Evolutionary conservation across 2,797 vertebrate genomes (phyloP).

Genomic region (Heterohyrax brucei): DNA sequence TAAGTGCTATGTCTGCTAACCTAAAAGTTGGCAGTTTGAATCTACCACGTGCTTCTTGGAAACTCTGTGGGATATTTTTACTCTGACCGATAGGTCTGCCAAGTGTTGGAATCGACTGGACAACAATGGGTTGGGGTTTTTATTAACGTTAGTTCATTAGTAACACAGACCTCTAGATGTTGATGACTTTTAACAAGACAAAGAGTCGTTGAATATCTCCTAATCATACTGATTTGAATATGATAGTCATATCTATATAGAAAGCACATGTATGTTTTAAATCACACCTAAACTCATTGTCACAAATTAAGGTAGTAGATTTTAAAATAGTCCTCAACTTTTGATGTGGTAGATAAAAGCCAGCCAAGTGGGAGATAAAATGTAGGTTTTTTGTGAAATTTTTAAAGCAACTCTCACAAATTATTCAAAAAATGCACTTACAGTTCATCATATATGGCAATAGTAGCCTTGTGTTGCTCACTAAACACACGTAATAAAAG

Average conservation of each 20-base stretch:
- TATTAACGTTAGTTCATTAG: neutral
- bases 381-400: neutral
- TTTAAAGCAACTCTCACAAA: neutral
- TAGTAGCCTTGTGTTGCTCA: neutral
- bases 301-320: neutral
- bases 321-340: neutral
- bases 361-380: too few species aligned
- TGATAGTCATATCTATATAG: neutral
- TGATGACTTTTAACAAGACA: neutral
- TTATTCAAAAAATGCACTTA: neutral
- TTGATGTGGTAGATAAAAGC: neutral
- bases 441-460: neutral
- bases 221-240: neutral
- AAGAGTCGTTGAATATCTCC: neutral
- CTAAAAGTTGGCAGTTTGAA: too few species aligned
- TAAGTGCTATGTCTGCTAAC: too few species aligned
- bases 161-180: neutral
- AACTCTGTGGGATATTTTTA: too few species aligned
- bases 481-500: neutral
- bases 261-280: neutral
- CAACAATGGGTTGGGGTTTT: neutral
- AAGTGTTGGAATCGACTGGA: too few species aligned
- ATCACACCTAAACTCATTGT: neutral
- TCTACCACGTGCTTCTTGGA: too few species aligned
- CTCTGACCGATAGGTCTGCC: too few species aligned